phyloP scores from a whole-genome alignment of 2,113 vertebrate genomes.

The Toxotes chatareus region DNA sequence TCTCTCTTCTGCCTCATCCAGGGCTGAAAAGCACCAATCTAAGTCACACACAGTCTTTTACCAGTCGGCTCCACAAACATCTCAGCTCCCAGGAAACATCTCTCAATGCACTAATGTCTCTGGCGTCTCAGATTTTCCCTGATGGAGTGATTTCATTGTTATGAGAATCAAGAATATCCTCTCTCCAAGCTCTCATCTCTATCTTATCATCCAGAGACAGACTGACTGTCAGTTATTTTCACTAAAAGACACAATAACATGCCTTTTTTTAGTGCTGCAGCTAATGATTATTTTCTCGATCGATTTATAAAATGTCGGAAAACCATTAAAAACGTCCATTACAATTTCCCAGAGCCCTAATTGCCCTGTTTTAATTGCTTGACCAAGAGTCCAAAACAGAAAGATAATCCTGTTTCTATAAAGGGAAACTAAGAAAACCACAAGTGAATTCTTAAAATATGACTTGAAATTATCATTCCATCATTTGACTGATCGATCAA shows the following conservation, averaged over 20 bases:
- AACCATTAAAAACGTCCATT: neutral
- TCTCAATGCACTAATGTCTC: neutral
- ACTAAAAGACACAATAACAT: neutral
- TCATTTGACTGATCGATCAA: accelerated
- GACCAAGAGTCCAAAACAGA: neutral
- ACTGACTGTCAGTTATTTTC: neutral
- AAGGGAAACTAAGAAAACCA: too few relatives aligned
- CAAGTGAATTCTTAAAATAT: neutral
- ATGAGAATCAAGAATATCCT: constrained; percentile 22
- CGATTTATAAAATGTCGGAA: neutral
- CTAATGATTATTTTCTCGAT: neutral
- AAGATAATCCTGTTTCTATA: neutral
- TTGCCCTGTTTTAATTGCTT: too few relatives aligned
- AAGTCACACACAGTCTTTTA: constrained; percentile 51
- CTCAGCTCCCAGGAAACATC: constrained; percentile 47
- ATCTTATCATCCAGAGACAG: constrained; percentile 18
- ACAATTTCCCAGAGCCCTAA: neutral
- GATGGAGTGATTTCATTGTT: constrained; percentile 44
- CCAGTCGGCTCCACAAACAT: constrained; percentile 47
- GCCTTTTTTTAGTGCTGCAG: neutral
- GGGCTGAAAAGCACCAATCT: constrained; percentile 41
- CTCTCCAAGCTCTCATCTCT: constrained; percentile 15
- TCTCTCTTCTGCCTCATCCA: constrained; percentile 50
- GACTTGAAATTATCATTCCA: neutral
- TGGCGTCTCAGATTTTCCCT: constrained; percentile 28